Evolutionary conservation across 2,113 vertebrate species (phyloP).

Genomic region (Petromus typicus): DNA sequence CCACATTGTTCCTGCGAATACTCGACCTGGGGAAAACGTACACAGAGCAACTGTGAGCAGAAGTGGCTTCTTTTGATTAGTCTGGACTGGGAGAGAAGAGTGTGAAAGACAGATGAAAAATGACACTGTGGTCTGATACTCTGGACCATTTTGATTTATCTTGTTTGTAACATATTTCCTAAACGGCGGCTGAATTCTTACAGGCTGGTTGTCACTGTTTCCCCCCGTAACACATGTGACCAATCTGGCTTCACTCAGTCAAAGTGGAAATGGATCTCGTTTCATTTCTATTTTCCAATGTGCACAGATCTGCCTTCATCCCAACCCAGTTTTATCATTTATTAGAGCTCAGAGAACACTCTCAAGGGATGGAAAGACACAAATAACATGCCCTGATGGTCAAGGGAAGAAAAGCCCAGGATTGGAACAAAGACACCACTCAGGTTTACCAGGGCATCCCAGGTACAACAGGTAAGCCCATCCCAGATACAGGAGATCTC

Average conservation of each 20-base stretch:
- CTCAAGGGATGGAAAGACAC: not conserved
- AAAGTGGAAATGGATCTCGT: not conserved
- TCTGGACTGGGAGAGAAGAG: constrained; percentile 70
- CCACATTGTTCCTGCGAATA: constrained; percentile 86
- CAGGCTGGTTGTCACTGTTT: constrained; percentile 57
- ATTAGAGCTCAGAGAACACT: not conserved
- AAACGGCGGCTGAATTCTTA: constrained; percentile 64
- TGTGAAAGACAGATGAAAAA: constrained; percentile 75
- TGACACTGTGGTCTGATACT: constrained; percentile 73
- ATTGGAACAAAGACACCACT: not conserved
- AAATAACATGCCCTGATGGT: constrained; percentile 20
- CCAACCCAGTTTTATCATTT: not conserved
- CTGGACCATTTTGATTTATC: constrained; percentile 70
- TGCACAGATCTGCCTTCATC: not conserved
- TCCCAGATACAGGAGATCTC: not conserved
- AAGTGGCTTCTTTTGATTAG: constrained; percentile 78
- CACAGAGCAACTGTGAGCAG: constrained; percentile 82
- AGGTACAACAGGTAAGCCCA: too few species aligned
- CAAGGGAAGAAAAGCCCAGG: not conserved
- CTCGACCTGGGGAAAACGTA: constrained; percentile 85
- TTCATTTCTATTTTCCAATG: too few species aligned
- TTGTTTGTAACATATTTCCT: constrained; percentile 63
- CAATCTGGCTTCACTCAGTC: not conserved
- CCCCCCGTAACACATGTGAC: not conserved
- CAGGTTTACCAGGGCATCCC: not conserved